phyloP scores from a whole-genome alignment of 1,140 invertebrate species.

The Tetramorium parvispinum region DNA sequence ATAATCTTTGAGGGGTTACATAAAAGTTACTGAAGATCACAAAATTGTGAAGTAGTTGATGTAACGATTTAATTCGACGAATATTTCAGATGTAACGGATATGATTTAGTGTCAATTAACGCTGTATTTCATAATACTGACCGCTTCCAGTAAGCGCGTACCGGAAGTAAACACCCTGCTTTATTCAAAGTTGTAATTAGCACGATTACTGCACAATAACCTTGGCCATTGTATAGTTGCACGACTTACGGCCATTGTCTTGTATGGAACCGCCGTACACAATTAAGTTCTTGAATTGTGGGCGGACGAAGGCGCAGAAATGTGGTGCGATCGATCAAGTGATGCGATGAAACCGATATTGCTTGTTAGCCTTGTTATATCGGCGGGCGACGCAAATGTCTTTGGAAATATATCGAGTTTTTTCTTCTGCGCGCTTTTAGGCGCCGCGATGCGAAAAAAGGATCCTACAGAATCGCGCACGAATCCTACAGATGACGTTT shows the following conservation, averaged over 20 bases:
- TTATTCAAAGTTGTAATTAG: slow-evolving; percentile 4
- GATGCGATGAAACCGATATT: background rate
- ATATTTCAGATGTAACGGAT: background rate
- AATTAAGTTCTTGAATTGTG: slow-evolving; percentile 27
- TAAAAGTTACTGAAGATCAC: background rate
- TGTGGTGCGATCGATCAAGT: slow-evolving; percentile 7
- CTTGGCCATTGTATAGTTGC: background rate
- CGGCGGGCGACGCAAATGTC: background rate
- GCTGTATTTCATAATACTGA: background rate
- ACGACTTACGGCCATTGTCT: slow-evolving; percentile 3
- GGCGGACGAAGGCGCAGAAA: background rate
- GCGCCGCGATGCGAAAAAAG: background rate
- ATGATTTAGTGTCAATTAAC: background rate
- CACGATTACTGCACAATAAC: background rate
- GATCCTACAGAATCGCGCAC: background rate
- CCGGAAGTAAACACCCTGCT: slow-evolving; percentile 17
- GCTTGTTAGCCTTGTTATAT: slow-evolving; percentile 35
- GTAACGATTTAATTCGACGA: background rate
- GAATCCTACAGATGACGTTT: background rate
- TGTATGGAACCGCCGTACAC: background rate
- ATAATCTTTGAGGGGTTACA: background rate
- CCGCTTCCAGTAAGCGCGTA: background rate
- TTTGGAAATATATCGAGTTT: slow-evolving; percentile 8
- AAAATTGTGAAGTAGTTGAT: background rate
- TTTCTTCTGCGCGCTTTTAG: background rate